These are phyloP conservation scores for Entomobrya proxima DNA, from an alignment of 2,888 invertebrate species.

Conservation along the genomic window DNA sequence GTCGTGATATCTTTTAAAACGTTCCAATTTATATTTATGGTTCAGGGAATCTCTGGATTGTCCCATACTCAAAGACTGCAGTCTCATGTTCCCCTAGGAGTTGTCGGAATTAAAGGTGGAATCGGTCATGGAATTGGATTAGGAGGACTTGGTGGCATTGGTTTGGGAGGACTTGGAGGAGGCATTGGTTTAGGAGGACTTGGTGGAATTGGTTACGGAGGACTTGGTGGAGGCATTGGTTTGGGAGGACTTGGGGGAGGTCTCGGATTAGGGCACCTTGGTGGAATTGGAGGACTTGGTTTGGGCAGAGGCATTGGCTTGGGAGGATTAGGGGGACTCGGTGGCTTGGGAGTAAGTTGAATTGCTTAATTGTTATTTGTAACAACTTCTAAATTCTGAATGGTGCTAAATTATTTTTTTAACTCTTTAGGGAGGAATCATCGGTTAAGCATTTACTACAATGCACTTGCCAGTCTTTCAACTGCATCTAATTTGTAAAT, in stretches of 20 bases:
- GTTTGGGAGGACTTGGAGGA: not conserved
- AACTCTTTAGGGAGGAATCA: conserved; percentile 17
- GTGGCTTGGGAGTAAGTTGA: no score
- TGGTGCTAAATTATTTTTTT: no score
- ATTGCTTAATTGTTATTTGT: no score
- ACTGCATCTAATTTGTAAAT: not conserved
- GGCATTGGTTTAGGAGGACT: not conserved
- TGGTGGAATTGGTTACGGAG: not conserved
- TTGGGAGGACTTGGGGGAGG: no score
- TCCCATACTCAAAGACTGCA: not conserved
- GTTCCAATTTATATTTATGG: not conserved
- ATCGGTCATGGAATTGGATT: not conserved
- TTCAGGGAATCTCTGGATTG: not conserved
- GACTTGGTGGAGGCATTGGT: no score
- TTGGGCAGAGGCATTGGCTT: no score
- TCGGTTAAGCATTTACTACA: conserved; percentile 7
- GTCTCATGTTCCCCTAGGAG: conserved; percentile 5
- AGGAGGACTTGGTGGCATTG: not conserved
- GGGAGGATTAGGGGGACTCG: no score
- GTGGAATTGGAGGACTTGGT: no score
- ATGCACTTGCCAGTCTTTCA: not conserved
- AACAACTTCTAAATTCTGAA: no score
- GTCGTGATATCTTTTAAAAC: not conserved
- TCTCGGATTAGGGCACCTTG: no score
- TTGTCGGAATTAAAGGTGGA: not conserved